These are phyloP conservation scores for Meliscaeva auricollis DNA, from an alignment of 2,888 invertebrate genomes.

Conservation along the genomic window DNA sequence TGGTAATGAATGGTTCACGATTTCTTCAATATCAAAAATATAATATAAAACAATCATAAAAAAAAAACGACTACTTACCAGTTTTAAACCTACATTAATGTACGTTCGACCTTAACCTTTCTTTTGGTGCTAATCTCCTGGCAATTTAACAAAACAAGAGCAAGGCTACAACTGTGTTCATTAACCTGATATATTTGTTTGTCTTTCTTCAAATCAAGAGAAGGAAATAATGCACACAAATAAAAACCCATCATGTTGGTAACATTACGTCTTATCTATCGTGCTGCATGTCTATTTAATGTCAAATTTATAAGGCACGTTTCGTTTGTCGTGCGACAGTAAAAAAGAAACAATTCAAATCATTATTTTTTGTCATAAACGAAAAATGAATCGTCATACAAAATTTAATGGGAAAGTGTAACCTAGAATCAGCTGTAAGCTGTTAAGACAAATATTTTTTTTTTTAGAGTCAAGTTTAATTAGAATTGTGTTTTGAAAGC, in stretches of 20 bases:
- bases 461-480: not conserved
- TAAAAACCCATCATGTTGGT: not conserved
- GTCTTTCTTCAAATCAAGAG: not conserved
- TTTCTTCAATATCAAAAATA: not conserved
- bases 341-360: not conserved
- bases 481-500: constrained; percentile 16
- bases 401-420: not conserved
- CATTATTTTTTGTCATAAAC: not conserved
- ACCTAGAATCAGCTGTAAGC: not conserved
- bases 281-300: too few relatives aligned
- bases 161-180: constrained; percentile 6
- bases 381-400: not conserved
- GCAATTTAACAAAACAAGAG: not conserved
- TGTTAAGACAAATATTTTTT: not conserved
- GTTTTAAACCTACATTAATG: not conserved
- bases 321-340: not conserved
- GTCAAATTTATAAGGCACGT: not conserved
- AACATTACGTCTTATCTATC: not conserved
- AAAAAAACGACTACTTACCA: not conserved
- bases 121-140: not conserved
- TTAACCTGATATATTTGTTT: constrained; percentile 1
- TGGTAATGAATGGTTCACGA: too few relatives aligned
- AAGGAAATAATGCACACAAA: not conserved
- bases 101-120: constrained; percentile 24
- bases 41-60: constrained; percentile 2